Percentiles rank a stretch among this genome's conserved stretches.
Evolutionary conservation across 2,888 invertebrate genomes (phyloP).

Genomic region (Pandemis heparana): DNA sequence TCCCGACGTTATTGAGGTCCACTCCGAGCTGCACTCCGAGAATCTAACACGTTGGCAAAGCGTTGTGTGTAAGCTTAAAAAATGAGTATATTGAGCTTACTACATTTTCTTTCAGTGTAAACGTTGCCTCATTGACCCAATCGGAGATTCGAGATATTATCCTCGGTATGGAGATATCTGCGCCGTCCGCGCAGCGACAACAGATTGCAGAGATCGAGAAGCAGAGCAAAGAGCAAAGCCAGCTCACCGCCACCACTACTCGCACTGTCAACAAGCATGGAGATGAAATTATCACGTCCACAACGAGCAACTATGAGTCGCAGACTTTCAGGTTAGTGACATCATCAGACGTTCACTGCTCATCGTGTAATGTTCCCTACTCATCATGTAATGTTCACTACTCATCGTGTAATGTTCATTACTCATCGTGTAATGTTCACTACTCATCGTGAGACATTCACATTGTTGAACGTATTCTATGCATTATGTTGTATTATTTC

Average conservation of each 20-base stretch:
- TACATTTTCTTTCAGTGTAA: conserved; percentile 87
- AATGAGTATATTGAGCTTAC: too few relatives aligned
- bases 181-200: conserved; percentile 99
- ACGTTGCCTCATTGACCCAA: conserved; percentile 99
- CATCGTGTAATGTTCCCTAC: background rate
- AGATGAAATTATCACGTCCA: conserved; percentile 99
- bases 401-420: too few relatives aligned
- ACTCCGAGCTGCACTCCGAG: too few relatives aligned
- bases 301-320: conserved; percentile 99
- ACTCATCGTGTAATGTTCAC: too few relatives aligned
- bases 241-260: conserved; percentile 99
- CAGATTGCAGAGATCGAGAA: conserved; percentile 99
- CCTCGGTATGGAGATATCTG: conserved; percentile 99
- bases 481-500: too few relatives aligned
- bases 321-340: conserved; percentile 91
- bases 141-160: conserved; percentile 99
- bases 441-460: too few relatives aligned
- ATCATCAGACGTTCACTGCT: background rate
- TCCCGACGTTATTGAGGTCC: too few relatives aligned
- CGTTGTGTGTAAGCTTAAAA: too few relatives aligned
- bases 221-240: conserved; percentile 99
- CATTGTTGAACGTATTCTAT: too few relatives aligned
- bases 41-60: too few relatives aligned
- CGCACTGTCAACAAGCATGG: conserved; percentile 99
- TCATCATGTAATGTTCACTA: background rate